Conservation (phyloP, 2,113 vertebrate genomes). For the Pangasianodon hypophthalmus region DNA sequence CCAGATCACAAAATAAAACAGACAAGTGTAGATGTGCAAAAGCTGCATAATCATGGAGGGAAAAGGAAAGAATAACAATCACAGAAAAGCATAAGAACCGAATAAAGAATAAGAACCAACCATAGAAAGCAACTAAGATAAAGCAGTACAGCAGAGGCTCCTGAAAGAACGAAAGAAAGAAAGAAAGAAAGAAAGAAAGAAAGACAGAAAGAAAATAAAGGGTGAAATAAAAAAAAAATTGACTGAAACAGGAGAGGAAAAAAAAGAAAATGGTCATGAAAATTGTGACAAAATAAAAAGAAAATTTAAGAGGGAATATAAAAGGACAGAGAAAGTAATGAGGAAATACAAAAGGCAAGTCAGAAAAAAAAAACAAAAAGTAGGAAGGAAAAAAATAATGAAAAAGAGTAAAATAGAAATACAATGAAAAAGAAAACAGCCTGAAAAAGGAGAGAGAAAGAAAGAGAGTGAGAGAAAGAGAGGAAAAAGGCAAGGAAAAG, state of each 20-base stretch:
- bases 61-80: neutral
- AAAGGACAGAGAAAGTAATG: neutral
- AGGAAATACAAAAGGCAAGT: neutral
- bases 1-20: conserved; percentile 27
- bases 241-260: neutral
- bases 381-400: neutral
- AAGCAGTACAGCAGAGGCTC: neutral
- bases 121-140: too few relatives aligned
- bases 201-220: neutral
- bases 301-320: neutral
- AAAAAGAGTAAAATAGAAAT: neutral
- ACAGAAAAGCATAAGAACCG: neutral
- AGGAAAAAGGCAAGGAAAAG: neutral
- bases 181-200: neutral
- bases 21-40: conserved; percentile 9
- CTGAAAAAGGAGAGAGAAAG: neutral
- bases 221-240: neutral
- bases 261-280: neutral
- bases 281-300: neutral
- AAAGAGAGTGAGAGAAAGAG: neutral
- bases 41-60: neutral
- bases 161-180: neutral
- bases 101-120: neutral
- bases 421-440: neutral
- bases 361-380: neutral